Evolutionary conservation across 2,888 invertebrate genomes (phyloP), one percentile per base, ranked within the genome.

Genomic region (Celastrina argiolus): DNA sequence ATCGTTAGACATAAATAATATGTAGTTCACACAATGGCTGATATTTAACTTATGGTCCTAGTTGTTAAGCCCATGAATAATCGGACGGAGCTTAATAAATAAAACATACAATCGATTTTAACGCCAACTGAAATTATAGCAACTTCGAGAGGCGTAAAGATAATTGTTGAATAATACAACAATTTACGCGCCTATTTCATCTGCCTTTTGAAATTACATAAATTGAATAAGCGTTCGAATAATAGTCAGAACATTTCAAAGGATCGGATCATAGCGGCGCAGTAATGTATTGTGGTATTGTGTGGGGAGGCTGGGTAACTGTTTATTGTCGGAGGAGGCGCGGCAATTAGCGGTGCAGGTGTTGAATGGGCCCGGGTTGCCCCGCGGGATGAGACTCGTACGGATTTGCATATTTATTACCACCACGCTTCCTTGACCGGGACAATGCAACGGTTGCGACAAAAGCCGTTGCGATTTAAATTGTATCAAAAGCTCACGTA

Each of bases 271-370:
- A 74, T 78, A 81, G 78, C 79, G 74, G 75, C 76, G 75, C 74
- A 77, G 72, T 75, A 79, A 80, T 79, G 75, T 76, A 82, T 76
- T 76, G 75, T 80, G 78, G 76, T 79, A 87, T 82, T 84, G 83
- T 81, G 75, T 76, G 74, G 72, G 73, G 73, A 73, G 76, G 51
- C 22, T 51, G 51, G 80, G 77, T 88, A 88, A 84, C 84, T 82
- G 84, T 85, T 84, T 76, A 81, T 80, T 78, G 78, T 75, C 69
- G 71, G 74, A 79, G 81, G 83, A 86, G 83, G 82, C 78, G 81
- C 82, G 83, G 87, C 84, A 88, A 90, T 88, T 88, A 88, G 84
- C 83, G 81, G 83, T 83, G 78, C 85, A 86, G 85, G 85, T 88
- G 88, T 85, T 84, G 86, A 88, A 84, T 83, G 81, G 84, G 84